These are phyloP conservation scores for Rousettus madagascariensis DNA, from an alignment of 2,797 vertebrate genomes.

Conservation along the genomic window DNA sequence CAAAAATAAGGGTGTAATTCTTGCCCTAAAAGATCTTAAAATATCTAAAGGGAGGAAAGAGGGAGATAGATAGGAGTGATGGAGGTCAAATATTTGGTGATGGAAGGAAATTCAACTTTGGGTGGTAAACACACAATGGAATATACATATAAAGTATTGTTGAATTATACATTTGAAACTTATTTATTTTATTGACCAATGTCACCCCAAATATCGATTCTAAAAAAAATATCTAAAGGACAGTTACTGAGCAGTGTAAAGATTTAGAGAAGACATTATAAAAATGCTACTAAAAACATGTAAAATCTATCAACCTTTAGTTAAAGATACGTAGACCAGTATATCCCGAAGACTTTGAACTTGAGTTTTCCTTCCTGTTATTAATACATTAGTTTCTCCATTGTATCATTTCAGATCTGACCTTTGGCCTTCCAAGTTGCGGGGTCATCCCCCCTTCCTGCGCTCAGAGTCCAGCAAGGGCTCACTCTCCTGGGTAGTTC, in stretches of 20 bases:
- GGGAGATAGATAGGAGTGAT: too few species aligned
- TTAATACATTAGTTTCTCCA: background rate
- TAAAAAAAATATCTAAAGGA: background rate
- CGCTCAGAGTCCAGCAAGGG: background rate
- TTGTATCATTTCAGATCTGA: background rate
- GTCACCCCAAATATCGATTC: too few species aligned
- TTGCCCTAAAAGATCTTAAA: background rate
- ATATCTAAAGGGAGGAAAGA: background rate
- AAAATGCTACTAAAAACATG: background rate
- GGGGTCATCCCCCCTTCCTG: background rate
- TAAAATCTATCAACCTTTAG: background rate
- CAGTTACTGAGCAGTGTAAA: background rate
- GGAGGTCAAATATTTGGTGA: too few species aligned
- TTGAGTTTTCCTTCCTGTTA: background rate
- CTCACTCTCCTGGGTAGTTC: background rate
- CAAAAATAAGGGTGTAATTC: background rate
- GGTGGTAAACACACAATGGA: too few species aligned
- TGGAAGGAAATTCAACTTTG: too few species aligned
- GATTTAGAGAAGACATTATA: background rate
- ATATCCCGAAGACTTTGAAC: slow-evolving; percentile 39
- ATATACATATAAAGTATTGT: too few species aligned
- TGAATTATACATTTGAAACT: too few species aligned
- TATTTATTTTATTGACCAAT: too few species aligned
- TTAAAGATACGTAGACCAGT: background rate
- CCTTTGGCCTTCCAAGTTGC: background rate